Percentiles rank a stretch among this genome's conserved stretches.
Conservation (phyloP, 37 sponge, comb jelly and placozoan genomes). For the Dysidea cf. avara region DNA sequence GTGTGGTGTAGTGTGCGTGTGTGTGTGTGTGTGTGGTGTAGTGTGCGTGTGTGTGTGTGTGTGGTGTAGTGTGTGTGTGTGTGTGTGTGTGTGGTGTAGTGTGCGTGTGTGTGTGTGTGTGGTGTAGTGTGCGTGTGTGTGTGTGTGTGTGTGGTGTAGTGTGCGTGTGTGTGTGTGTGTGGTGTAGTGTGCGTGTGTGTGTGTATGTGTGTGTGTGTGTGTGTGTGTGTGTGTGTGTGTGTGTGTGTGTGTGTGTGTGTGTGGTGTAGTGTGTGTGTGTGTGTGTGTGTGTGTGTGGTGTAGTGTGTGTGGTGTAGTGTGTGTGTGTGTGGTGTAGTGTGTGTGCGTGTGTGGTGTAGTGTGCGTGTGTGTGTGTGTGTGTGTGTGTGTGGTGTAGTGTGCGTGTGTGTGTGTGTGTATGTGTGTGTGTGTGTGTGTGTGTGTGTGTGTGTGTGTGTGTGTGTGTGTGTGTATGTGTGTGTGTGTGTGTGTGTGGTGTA, state of each 20-base stretch:
- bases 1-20: not conserved
- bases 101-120: constrained; percentile 3
- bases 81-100: constrained; percentile 7
- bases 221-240: constrained; percentile 10
- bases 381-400: no score
- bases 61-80: constrained; percentile 19
- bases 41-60: constrained; percentile 20
- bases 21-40: constrained; percentile 19
- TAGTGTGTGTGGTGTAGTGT: not conserved
- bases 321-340: no score
- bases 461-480: constrained; percentile 18
- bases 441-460: constrained; percentile 20
- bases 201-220: constrained; percentile 4
- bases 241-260: constrained; percentile 5
- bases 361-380: no score
- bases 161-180: no score
- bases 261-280: not conserved
- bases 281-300: no score
- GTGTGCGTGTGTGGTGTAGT: no score
- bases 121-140: no score
- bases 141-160: no score
- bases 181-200: no score
- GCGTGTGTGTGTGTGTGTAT: constrained; percentile 14
- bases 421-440: constrained; percentile 23
- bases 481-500: not conserved